phyloP scores from a whole-genome alignment of 2,888 invertebrate species.

The Liodrosophila aerea region DNA sequence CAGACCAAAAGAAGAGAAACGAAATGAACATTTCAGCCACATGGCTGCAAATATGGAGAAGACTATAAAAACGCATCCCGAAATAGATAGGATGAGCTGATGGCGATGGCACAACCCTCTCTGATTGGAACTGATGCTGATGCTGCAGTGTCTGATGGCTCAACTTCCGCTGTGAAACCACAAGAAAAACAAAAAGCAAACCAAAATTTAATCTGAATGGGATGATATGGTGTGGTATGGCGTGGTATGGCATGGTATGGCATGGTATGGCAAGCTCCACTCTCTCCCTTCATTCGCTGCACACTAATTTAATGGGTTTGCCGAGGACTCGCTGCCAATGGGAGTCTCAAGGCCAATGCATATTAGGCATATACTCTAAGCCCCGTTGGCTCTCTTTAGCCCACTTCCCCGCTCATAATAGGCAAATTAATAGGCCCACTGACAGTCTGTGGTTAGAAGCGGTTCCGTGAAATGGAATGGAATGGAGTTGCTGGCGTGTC shows the following conservation, averaged over 20 bases:
- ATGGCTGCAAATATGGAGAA: slow-evolving; percentile 24
- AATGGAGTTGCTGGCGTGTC: neutral
- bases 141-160: neutral
- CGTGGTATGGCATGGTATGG: too few relatives aligned
- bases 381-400: neutral
- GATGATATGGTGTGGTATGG: too few relatives aligned
- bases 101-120: too few relatives aligned
- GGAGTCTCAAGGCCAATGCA: slow-evolving; percentile 49
- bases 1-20: too few relatives aligned
- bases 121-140: neutral
- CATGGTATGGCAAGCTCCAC: too few relatives aligned
- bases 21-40: slow-evolving; percentile 19
- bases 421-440: slow-evolving; percentile 9
- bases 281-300: too few relatives aligned
- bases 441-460: slow-evolving; percentile 5
- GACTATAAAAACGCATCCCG: slow-evolving; percentile 27
- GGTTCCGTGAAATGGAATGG: slow-evolving; percentile 7
- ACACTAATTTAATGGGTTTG: too few relatives aligned
- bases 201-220: too few relatives aligned
- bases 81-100: slow-evolving; percentile 30
- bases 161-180: slow-evolving; percentile 24
- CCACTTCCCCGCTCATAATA: neutral
- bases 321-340: neutral
- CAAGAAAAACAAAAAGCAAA: slow-evolving; percentile 1
- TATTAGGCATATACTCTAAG: slow-evolving; percentile 9